Percentiles rank a stretch among this genome's conserved stretches.
Conservation (phyloP, 2,888 invertebrate species). For the Cremastobaeus sp. region DNA sequence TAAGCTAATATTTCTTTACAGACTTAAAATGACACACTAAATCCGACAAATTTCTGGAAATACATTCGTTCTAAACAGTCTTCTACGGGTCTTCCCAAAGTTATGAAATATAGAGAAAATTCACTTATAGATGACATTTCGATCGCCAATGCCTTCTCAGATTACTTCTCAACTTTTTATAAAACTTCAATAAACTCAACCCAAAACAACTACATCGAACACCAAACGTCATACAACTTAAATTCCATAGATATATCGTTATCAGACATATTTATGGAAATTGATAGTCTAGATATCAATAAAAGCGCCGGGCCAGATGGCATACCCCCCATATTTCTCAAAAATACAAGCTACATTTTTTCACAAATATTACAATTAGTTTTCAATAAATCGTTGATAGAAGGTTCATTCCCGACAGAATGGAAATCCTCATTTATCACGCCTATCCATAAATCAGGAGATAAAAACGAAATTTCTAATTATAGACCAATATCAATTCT, state of each 20-base stretch:
- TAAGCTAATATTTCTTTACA: no score
- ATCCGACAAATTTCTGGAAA: constrained; percentile 2
- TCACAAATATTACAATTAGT: not conserved
- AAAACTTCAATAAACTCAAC: not conserved
- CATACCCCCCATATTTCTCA: not conserved
- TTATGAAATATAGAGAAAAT: not conserved
- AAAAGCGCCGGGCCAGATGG: constrained; percentile 9
- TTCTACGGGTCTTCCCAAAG: not conserved
- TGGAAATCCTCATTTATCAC: constrained; percentile 13
- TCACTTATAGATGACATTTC: not conserved
- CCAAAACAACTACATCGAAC: not conserved
- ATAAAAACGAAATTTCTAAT: constrained; percentile 1
- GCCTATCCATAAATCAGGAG: constrained; percentile 6
- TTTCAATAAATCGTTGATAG: constrained; percentile 2
- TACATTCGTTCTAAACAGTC: not conserved
- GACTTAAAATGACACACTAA: no score
- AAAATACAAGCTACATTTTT: not conserved
- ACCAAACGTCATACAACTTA: not conserved
- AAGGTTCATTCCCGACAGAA: not conserved
- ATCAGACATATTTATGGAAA: not conserved
- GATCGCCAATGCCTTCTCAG: not conserved
- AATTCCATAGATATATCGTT: not conserved
- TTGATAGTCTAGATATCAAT: not conserved
- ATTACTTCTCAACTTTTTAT: not conserved
- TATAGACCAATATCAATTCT: not conserved